A percentile compares a stretch with the other conserved stretches of the same genome.
Conservation (phyloP, 2,797 vertebrate species). For the Tragelaphus oryx region DNA sequence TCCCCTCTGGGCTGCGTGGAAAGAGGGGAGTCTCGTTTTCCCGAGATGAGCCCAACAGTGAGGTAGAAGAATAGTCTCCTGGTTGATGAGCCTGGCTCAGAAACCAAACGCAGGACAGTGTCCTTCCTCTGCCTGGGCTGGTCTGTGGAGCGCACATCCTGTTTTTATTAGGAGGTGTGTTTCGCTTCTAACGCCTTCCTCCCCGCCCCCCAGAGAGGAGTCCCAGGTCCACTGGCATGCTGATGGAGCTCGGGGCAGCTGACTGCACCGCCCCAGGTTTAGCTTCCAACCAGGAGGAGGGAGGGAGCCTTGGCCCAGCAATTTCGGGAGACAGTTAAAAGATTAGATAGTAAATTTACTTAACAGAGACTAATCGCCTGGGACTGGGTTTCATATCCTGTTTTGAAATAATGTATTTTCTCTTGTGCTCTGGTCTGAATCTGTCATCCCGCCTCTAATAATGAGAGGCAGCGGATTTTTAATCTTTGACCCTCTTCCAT, state of each 20-base stretch:
- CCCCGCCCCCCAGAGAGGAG: background rate
- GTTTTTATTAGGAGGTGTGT: conserved; percentile 68
- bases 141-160: conserved; percentile 40
- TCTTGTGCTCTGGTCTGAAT: conserved; percentile 86
- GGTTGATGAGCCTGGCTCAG: background rate
- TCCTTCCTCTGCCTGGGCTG: background rate
- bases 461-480: conserved; percentile 84
- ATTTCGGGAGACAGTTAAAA: conserved; percentile 81
- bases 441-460: conserved; percentile 85
- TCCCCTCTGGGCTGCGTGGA: background rate
- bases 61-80: background rate
- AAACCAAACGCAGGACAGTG: background rate
- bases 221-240: background rate
- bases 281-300: conserved; percentile 52
- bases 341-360: conserved; percentile 86
- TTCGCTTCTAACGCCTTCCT: conserved; percentile 46
- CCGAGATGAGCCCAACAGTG: background rate
- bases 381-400: conserved; percentile 87
- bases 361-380: conserved; percentile 83
- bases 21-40: background rate
- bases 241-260: conserved; percentile 16
- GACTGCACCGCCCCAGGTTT: background rate
- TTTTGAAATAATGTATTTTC: conserved; percentile 86
- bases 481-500: conserved; percentile 83
- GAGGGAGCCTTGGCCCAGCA: conserved; percentile 71